A percentile compares a stretch with the other conserved stretches of the same genome.
Conservation (phyloP, 2,888 invertebrate species). For the Orgyia antiqua region DNA sequence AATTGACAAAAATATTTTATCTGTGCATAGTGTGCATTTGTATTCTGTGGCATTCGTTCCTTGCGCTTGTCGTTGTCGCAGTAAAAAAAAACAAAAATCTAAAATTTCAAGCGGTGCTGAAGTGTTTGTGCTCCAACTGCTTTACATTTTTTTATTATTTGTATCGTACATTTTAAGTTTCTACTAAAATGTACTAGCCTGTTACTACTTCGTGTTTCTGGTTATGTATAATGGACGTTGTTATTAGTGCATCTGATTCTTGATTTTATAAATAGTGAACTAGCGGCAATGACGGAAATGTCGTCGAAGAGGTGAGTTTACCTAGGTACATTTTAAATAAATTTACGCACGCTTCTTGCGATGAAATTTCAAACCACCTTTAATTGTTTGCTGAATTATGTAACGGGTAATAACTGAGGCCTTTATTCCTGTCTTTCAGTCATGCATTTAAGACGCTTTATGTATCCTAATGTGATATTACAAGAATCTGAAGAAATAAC, state of each 20-base stretch:
- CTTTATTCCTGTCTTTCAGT: slow-evolving; percentile 4
- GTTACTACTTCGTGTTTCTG: slow-evolving; percentile 16
- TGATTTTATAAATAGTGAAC: slow-evolving; percentile 35
- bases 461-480: too few relatives aligned
- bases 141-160: slow-evolving; percentile 19
- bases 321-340: slow-evolving; percentile 5
- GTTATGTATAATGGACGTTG: slow-evolving; percentile 43
- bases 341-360: slow-evolving; percentile 2
- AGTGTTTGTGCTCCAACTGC: slow-evolving; percentile 25
- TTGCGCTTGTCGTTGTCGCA: too few relatives aligned
- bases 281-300: slow-evolving; percentile 66
- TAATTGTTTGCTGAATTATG: slow-evolving; percentile 11
- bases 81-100: slow-evolving; percentile 16
- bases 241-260: slow-evolving; percentile 31
- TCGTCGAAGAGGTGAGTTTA: slow-evolving; percentile 67
- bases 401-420: slow-evolving; percentile 5
- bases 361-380: slow-evolving; percentile 12
- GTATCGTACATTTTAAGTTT: slow-evolving; percentile 15
- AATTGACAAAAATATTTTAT: slow-evolving; percentile 21
- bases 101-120: slow-evolving; percentile 24
- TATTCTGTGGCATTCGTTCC: too few relatives aligned
- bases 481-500: too few relatives aligned
- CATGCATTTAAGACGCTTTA: too few relatives aligned
- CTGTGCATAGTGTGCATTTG: too few relatives aligned
- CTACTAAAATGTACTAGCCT: slow-evolving; percentile 23